These are phyloP conservation scores for Eilema depressum DNA, from an alignment of 2,888 invertebrate genomes.

Conservation along the genomic window DNA sequence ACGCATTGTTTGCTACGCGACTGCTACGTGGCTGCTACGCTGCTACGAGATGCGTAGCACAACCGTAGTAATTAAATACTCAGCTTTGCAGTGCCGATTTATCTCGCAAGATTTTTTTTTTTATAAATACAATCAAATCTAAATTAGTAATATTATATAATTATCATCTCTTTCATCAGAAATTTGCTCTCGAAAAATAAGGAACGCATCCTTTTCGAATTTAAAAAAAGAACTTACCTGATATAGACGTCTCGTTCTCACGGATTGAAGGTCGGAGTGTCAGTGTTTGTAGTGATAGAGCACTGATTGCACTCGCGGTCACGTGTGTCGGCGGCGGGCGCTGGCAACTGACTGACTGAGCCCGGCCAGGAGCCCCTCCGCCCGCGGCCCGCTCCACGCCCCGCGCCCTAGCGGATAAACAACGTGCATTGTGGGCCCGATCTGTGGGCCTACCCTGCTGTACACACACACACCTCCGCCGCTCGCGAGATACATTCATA, in stretches of 20 bases:
- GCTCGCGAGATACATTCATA: constrained; percentile 52
- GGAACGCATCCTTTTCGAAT: constrained; percentile 45
- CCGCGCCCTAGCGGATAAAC: constrained; percentile 83
- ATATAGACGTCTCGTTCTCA: constrained; percentile 83
- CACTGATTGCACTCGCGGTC: constrained; percentile 75
- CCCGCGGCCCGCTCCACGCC: constrained; percentile 58
- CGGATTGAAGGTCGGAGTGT: constrained; percentile 83
- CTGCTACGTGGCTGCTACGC: constrained; percentile 52
- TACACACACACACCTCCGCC: constrained; percentile 66
- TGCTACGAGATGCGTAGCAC: constrained; percentile 53
- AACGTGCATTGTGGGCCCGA: constrained; percentile 86
- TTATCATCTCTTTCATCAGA: constrained; percentile 27
- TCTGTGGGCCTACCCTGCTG: constrained; percentile 75
- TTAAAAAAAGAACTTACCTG: constrained; percentile 72
- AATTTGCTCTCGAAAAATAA: constrained; percentile 26
- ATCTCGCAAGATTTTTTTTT: not conserved
- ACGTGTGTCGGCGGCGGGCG: constrained; percentile 71
- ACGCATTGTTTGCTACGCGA: constrained; percentile 54
- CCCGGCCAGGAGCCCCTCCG: constrained; percentile 80
- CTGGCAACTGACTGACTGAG: constrained; percentile 78
- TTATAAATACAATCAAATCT: constrained; percentile 13
- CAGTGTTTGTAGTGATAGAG: constrained; percentile 64
- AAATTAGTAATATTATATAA: constrained; percentile 54
- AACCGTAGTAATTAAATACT: constrained; percentile 45
- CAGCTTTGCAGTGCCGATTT: not conserved